These are phyloP conservation scores for Apamea anceps DNA, from an alignment of 2,888 invertebrate species.

Conservation along the genomic window DNA sequence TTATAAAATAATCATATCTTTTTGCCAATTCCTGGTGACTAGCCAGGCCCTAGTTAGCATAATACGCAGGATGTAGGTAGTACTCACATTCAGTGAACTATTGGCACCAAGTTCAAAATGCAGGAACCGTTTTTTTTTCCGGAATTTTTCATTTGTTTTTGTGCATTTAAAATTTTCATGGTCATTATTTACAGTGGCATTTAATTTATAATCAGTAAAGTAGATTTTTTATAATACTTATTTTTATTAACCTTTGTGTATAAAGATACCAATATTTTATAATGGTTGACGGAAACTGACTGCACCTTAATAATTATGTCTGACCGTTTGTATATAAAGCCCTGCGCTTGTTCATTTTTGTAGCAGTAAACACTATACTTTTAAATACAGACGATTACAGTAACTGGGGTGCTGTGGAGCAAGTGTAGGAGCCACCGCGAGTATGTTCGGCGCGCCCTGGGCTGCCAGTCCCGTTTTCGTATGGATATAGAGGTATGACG, in stretches of 20 bases:
- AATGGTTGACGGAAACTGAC: conserved; percentile 12
- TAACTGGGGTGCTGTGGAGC: background rate
- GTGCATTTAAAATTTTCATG: conserved; percentile 23
- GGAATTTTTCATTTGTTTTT: background rate
- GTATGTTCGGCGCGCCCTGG: background rate
- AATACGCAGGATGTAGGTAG: background rate
- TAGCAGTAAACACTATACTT: background rate
- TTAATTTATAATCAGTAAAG: conserved; percentile 11
- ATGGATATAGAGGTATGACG: background rate
- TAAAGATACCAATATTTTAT: conserved; percentile 1
- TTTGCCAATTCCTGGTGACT: conserved; percentile 12
- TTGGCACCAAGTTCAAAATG: background rate
- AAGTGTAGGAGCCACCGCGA: background rate
- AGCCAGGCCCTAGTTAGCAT: background rate
- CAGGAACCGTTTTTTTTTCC: conserved; percentile 1
- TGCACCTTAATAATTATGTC: background rate
- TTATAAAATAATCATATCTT: background rate
- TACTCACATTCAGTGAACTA: background rate
- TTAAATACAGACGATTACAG: background rate
- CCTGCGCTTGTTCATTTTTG: background rate
- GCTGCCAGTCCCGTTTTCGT: too few relatives aligned
- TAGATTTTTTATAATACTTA: conserved; percentile 7
- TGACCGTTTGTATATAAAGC: conserved; percentile 17
- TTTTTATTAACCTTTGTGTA: conserved; percentile 19
- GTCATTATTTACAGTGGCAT: conserved; percentile 12